Evolutionary conservation across 2,113 vertebrate genomes (phyloP).

Genomic region (Phylloscopus whistleri): DNA sequence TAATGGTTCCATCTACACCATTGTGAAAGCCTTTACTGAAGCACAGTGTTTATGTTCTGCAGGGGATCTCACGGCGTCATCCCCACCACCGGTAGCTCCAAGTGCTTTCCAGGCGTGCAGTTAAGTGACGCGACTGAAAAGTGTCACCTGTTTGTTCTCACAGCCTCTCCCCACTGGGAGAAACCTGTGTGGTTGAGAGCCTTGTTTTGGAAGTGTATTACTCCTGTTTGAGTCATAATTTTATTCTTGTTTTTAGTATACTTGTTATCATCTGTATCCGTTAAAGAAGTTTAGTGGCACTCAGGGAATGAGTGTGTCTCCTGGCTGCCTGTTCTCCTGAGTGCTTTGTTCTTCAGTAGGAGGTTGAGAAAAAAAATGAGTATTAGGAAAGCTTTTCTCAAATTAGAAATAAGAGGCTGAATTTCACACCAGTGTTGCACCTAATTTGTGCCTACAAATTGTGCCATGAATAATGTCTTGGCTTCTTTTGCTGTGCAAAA

Average conservation of each 20-base stretch:
- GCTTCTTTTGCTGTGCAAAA: not conserved
- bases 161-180: not conserved
- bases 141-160: not conserved
- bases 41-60: not conserved
- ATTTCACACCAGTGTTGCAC: not conserved
- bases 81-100: not conserved
- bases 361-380: not conserved
- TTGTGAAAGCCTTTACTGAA: conserved; percentile 4
- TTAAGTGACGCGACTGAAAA: not conserved
- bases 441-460: not conserved
- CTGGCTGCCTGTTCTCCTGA: not conserved
- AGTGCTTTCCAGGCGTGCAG: not conserved
- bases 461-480: not conserved
- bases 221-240: conserved; percentile 16
- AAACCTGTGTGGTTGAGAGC: not conserved
- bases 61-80: not conserved
- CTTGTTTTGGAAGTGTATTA: conserved; percentile 12
- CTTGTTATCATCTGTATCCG: not conserved
- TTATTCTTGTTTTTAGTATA: conserved; percentile 9
- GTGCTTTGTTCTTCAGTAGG: not conserved
- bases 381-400: not conserved
- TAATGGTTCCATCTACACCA: not conserved
- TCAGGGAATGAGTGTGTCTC: not conserved
- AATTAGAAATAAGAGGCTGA: not conserved
- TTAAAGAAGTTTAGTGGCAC: not conserved